These are phyloP conservation scores for Ptilorrhoa leucosticta DNA, from an alignment of 2,113 vertebrate genomes.

Conservation along the genomic window DNA sequence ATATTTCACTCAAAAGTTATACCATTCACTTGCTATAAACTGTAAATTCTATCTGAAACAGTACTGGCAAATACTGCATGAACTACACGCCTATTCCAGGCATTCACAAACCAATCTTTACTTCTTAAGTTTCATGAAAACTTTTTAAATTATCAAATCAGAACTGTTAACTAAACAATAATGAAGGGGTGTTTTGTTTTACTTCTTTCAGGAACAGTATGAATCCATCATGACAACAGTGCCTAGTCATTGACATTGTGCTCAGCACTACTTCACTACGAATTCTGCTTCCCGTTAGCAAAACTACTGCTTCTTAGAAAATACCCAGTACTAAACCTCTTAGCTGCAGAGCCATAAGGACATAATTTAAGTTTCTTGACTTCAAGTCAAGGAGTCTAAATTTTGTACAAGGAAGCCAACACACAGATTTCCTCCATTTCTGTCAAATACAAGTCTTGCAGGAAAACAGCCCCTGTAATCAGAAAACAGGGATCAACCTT, in stretches of 20 bases:
- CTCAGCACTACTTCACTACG: not conserved
- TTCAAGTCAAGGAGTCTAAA: not conserved
- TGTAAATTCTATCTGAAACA: not conserved
- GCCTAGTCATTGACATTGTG: not conserved
- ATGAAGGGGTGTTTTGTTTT: not conserved
- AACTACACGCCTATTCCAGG: not conserved
- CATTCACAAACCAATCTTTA: not conserved
- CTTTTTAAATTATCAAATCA: not conserved
- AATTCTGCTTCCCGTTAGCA: not conserved
- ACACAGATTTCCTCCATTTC: not conserved
- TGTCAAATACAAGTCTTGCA: not conserved
- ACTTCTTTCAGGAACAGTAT: not conserved
- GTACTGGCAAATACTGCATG: not conserved
- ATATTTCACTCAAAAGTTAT: not conserved
- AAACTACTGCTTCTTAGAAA: not conserved
- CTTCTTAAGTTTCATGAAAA: not conserved
- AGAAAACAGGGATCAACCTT: not conserved
- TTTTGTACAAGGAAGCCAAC: not conserved
- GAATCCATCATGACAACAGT: not conserved
- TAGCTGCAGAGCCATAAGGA: not conserved
- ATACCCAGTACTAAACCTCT: not conserved
- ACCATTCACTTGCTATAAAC: not conserved
- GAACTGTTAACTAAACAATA: not conserved
- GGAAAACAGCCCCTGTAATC: not conserved
- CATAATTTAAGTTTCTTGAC: not conserved